Percentiles rank a stretch among this genome's conserved stretches.
These are phyloP conservation scores for Ophraella communa DNA, from an alignment of 2,888 invertebrate species.

Conservation along the genomic window DNA sequence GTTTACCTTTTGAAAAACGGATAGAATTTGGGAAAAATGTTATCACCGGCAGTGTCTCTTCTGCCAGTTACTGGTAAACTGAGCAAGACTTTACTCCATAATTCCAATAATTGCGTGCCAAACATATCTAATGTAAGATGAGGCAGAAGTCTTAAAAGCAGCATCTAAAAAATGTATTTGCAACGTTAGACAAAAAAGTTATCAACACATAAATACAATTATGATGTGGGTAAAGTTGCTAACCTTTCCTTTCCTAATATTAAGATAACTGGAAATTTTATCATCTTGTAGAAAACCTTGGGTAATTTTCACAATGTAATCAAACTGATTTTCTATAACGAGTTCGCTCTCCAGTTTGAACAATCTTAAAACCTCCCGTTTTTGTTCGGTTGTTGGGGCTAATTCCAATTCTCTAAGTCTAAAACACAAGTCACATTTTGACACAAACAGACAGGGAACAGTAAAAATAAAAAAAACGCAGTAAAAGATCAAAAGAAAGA, in stretches of 20 bases:
- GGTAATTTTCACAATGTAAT: conserved; percentile 71
- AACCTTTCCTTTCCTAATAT: conserved; percentile 85
- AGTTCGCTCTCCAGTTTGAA: conserved; percentile 64
- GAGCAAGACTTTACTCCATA: conserved; percentile 69
- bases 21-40: conserved; percentile 64
- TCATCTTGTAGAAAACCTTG: conserved; percentile 71
- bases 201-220: not conserved
- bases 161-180: conserved; percentile 67
- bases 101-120: conserved; percentile 61
- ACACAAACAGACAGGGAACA: no score
- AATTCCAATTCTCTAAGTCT: conserved; percentile 65
- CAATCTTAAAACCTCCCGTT: conserved; percentile 64
- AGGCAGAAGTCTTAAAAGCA: conserved; percentile 72
- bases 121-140: conserved; percentile 63
- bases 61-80: conserved; percentile 67
- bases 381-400: conserved; percentile 61
- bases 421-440: conserved; percentile 27
- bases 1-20: conserved; percentile 66
- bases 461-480: no score
- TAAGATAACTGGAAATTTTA: conserved; percentile 74
- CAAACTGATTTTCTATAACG: conserved; percentile 62
- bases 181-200: no score
- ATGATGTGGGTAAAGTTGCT: conserved; percentile 28
- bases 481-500: no score
- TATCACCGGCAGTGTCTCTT: conserved; percentile 63